phyloP scores from a whole-genome alignment of 2,888 invertebrate genomes.

The Melinopterus prodromus region DNA sequence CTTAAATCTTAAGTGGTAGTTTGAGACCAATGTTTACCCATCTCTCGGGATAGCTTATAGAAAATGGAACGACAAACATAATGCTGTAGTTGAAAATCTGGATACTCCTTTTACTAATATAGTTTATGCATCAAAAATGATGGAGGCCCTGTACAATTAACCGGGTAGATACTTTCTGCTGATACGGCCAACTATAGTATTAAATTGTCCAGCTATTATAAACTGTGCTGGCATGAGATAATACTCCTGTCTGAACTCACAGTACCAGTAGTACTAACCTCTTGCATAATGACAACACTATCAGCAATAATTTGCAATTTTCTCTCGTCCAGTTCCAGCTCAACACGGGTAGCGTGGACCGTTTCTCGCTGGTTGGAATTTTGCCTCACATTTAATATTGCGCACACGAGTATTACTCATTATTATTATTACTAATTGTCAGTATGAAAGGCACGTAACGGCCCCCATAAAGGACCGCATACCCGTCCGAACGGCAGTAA shows the following conservation, averaged over 20 bases:
- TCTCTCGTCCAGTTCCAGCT: background rate
- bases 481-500: constrained; percentile 26
- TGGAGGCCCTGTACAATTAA: background rate
- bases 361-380: constrained; percentile 4
- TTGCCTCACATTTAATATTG: constrained; percentile 4
- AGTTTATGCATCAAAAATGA: too few species aligned
- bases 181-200: background rate
- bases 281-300: background rate
- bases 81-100: too few species aligned
- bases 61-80: too few species aligned
- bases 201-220: background rate
- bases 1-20: too few species aligned
- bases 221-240: background rate
- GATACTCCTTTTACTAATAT: too few species aligned
- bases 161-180: background rate
- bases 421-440: constrained; percentile 31
- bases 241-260: background rate
- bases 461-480: constrained; percentile 28
- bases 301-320: constrained; percentile 4
- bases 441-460: constrained; percentile 29
- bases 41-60: too few species aligned
- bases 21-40: too few species aligned
- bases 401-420: constrained; percentile 18
- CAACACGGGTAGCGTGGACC: background rate
- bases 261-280: background rate